A percentile compares a stretch with the other conserved stretches of the same genome.
phyloP scores from a whole-genome alignment of 2,888 invertebrate species.

The Pristionchus japonicus region DNA sequence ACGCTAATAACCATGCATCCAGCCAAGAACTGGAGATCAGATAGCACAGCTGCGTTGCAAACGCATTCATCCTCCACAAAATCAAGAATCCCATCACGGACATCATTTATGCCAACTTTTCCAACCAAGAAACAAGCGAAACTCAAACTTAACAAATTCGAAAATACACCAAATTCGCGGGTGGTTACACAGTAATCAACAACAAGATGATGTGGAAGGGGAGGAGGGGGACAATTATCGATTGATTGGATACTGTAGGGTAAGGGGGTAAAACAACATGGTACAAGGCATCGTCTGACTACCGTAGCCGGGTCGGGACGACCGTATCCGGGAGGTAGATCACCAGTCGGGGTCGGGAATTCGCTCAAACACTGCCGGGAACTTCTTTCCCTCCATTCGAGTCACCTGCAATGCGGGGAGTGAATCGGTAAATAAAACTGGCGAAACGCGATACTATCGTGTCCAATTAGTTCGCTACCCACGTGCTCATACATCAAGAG shows the following conservation, averaged over 20 bases:
- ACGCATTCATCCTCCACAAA: not conserved
- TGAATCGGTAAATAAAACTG: not conserved
- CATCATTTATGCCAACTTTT: slow-evolving; percentile 25
- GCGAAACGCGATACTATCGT: no score
- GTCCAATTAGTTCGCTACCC: no score
- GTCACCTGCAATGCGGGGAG: slow-evolving; percentile 79
- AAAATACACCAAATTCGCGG: not conserved
- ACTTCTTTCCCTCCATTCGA: slow-evolving; percentile 93
- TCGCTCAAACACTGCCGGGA: slow-evolving; percentile 82
- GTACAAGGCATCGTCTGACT: not conserved
- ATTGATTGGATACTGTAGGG: not conserved
- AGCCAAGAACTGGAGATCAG: not conserved
- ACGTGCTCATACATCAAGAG: no score
- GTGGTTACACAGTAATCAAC: slow-evolving; percentile 24
- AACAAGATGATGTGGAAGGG: no score
- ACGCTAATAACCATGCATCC: not conserved
- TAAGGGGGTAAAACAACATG: not conserved
- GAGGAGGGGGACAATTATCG: not conserved
- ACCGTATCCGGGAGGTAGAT: not conserved
- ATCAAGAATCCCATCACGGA: not conserved
- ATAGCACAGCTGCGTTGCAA: not conserved
- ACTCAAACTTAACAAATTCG: slow-evolving; percentile 1
- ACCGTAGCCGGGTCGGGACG: no score
- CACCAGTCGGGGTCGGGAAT: slow-evolving; percentile 81
- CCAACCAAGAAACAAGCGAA: not conserved